Percentiles rank a stretch among this genome's conserved stretches.
Evolutionary conservation across 2,888 invertebrate genomes (phyloP).

Genomic region (Leptinotarsa tumamoca): DNA sequence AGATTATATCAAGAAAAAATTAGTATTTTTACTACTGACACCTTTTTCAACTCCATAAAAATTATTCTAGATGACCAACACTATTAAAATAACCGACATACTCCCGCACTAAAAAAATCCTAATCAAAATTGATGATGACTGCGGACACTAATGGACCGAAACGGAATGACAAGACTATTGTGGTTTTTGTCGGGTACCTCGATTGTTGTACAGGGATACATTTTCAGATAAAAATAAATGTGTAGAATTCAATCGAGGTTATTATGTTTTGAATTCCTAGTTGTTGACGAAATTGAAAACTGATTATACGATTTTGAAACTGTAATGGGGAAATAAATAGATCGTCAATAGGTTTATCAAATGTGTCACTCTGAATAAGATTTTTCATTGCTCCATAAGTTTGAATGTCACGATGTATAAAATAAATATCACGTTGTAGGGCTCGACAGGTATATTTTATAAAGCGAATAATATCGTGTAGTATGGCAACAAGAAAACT

Average conservation of each 20-base stretch:
- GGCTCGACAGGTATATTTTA: too few species aligned
- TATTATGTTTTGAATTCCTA: not conserved
- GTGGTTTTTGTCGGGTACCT: slow-evolving; percentile 6
- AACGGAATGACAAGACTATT: slow-evolving; percentile 17
- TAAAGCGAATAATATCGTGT: not conserved
- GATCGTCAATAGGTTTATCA: too few species aligned
- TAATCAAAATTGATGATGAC: slow-evolving; percentile 10
- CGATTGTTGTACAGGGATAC: not conserved
- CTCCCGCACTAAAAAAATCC: slow-evolving; percentile 5
- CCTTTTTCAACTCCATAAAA: not conserved
- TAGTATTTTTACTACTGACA: not conserved
- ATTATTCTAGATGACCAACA: not conserved
- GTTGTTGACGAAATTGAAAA: too few species aligned
- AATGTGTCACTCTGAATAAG: too few species aligned
- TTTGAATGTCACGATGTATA: too few species aligned
- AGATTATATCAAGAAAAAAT: not conserved
- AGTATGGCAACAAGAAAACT: not conserved
- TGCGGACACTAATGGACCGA: slow-evolving; percentile 18
- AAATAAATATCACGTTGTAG: too few species aligned
- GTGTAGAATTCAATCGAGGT: not conserved
- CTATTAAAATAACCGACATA: not conserved
- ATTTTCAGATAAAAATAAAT: not conserved
- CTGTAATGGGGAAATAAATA: too few species aligned
- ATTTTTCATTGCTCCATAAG: too few species aligned
- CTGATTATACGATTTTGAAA: too few species aligned